Evolutionary conservation across 1,140 invertebrate genomes (phyloP).

Genomic region (Sitophilus oryzae): DNA sequence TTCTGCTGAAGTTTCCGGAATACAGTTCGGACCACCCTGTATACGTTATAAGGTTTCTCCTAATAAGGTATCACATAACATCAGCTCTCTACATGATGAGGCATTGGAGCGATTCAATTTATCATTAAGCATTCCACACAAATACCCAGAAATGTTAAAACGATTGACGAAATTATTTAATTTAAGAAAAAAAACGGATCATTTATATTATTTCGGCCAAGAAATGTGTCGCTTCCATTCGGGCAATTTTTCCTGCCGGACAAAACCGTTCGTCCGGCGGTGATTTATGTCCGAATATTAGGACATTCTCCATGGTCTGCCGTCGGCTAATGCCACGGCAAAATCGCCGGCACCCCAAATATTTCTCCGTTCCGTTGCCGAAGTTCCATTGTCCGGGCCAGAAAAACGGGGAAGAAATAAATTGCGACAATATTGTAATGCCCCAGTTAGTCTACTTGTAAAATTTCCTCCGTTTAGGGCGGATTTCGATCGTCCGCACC

Average conservation of each 20-base stretch:
- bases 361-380: slow-evolving; percentile 19
- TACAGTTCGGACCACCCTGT: too few species aligned
- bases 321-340: slow-evolving; percentile 18
- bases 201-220: too few species aligned
- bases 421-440: slow-evolving; percentile 24
- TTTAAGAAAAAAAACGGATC: too few species aligned
- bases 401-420: slow-evolving; percentile 19
- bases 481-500: not conserved
- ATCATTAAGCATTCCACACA: too few species aligned
- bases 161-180: too few species aligned
- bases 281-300: slow-evolving; percentile 24
- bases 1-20: too few species aligned
- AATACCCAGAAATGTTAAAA: too few species aligned
- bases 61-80: too few species aligned
- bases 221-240: too few species aligned
- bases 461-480: slow-evolving; percentile 11
- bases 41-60: too few species aligned
- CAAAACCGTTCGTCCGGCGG: not conserved
- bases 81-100: too few species aligned
- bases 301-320: slow-evolving; percentile 22
- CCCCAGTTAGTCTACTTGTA: slow-evolving; percentile 18
- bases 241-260: slow-evolving; percentile 1
- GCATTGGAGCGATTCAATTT: too few species aligned
- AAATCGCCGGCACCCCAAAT: slow-evolving; percentile 24
- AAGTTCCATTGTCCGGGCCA: slow-evolving; percentile 18